Percentiles rank a stretch among this genome's conserved stretches.
phyloP scores from a whole-genome alignment of 2,797 vertebrate genomes.

The Sylvia borin region DNA sequence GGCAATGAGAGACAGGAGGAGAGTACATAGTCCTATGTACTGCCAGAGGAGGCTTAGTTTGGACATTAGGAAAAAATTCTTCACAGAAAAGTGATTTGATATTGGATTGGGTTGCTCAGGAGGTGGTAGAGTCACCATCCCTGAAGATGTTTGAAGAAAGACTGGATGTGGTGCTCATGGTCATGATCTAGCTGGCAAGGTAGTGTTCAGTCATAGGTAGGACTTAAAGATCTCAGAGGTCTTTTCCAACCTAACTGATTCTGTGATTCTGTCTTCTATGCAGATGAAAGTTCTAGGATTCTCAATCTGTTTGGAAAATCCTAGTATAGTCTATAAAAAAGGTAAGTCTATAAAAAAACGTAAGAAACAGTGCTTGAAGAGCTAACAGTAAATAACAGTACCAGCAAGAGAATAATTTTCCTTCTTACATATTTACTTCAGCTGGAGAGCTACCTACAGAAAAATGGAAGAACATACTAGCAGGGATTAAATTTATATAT shows the following conservation, averaged over 20 bases:
- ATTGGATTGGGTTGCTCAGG: neutral
- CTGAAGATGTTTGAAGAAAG: neutral
- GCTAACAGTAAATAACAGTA: neutral
- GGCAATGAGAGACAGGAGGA: neutral
- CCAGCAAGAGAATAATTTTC: neutral
- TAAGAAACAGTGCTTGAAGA: neutral
- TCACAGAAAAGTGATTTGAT: neutral
- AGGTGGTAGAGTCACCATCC: neutral
- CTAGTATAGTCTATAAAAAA: neutral
- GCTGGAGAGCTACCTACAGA: neutral
- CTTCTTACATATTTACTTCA: neutral
- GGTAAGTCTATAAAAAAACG: too few relatives aligned
- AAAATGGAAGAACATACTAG: neutral
- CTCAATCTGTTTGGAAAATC: constrained; percentile 9
- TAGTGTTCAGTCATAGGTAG: neutral
- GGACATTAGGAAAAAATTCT: neutral
- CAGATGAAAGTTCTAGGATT: neutral
- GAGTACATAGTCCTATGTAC: neutral
- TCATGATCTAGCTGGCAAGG: neutral
- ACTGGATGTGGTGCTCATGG: neutral
- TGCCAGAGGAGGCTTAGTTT: neutral
- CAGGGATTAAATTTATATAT: neutral
- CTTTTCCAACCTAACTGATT: neutral
- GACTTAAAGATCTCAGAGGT: neutral
- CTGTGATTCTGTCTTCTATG: neutral